Conservation (phyloP, 2,888 invertebrate species). For the Pyrocoelia pectoralis region DNA sequence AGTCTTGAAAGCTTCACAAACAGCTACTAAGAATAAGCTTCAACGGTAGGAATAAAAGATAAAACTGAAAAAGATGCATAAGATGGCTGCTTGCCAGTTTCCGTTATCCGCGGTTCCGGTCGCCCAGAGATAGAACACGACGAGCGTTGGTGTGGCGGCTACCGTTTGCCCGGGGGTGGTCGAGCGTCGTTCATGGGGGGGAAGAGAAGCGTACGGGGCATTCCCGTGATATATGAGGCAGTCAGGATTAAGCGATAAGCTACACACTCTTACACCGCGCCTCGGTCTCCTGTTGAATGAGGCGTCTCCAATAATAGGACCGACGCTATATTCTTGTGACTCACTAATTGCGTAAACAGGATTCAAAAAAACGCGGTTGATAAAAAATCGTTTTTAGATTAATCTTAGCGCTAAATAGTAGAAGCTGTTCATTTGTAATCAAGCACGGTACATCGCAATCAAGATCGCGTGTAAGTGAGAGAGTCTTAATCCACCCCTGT, state of each 20-base stretch:
- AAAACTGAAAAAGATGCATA: conserved; percentile 47
- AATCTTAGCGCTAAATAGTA: conserved; percentile 16
- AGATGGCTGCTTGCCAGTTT: conserved; percentile 50
- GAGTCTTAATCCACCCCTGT: conserved; percentile 33
- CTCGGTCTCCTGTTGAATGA: conserved; percentile 53
- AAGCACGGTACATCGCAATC: conserved; percentile 31
- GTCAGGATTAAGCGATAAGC: conserved; percentile 55
- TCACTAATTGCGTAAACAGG: not conserved
- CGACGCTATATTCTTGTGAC: conserved; percentile 30
- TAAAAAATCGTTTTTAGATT: not conserved
- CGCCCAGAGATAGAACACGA: conserved; percentile 44
- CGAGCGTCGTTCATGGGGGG: conserved; percentile 21
- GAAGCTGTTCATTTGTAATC: conserved; percentile 22
- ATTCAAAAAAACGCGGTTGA: not conserved
- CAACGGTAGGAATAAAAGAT: conserved; percentile 41
- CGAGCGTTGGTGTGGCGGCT: conserved; percentile 35
- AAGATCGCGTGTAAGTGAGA: conserved; percentile 30
- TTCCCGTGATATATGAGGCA: conserved; percentile 51
- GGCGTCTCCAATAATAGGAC: conserved; percentile 43
- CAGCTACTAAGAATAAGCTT: conserved; percentile 39
- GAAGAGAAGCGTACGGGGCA: conserved; percentile 24
- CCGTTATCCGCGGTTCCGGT: conserved; percentile 47
- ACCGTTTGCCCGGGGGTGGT: conserved; percentile 35
- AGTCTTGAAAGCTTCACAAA: conserved; percentile 43
- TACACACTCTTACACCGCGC: conserved; percentile 49